phyloP scores from a whole-genome alignment of 1,140 invertebrate genomes.

The Pseudomyrmex dendroicus region DNA sequence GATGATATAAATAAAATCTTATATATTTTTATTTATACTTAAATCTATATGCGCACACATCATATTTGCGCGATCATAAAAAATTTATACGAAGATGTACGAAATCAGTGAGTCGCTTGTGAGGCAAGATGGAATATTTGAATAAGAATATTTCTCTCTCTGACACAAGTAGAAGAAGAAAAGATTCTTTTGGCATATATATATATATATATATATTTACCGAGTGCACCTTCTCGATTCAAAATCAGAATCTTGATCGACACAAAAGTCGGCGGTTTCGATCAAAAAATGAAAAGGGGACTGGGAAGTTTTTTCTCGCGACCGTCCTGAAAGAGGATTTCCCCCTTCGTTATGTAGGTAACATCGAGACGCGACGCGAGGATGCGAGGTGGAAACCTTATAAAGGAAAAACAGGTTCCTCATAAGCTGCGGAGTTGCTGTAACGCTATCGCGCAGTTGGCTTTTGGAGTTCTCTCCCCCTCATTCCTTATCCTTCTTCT shows the following conservation, averaged over 20 bases:
- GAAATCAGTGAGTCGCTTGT: too few relatives aligned
- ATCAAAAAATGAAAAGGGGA: constrained; percentile 34
- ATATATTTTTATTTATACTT: too few relatives aligned
- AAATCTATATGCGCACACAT: too few relatives aligned
- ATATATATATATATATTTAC: too few relatives aligned
- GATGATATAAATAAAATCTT: too few relatives aligned
- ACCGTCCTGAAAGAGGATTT: constrained; percentile 25
- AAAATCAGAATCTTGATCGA: constrained; percentile 39
- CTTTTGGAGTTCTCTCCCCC: constrained; percentile 30
- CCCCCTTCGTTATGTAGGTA: constrained; percentile 30
- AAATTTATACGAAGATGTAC: too few relatives aligned
- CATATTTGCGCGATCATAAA: too few relatives aligned
- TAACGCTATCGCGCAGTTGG: constrained; percentile 27
- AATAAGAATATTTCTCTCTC: too few relatives aligned
- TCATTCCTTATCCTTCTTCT: background rate
- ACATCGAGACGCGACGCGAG: constrained; percentile 24
- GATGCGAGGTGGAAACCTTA: constrained; percentile 51
- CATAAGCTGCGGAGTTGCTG: constrained; percentile 47
- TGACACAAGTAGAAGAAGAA: too few relatives aligned
- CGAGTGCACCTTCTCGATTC: background rate
- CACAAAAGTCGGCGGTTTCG: constrained; percentile 43
- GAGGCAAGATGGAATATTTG: too few relatives aligned
- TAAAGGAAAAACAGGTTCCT: constrained; percentile 71
- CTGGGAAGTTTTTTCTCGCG: constrained; percentile 15
- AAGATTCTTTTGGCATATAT: too few relatives aligned